Evolutionary conservation across 2,888 invertebrate species (phyloP).

Genomic region (Drosophila ustulata): DNA sequence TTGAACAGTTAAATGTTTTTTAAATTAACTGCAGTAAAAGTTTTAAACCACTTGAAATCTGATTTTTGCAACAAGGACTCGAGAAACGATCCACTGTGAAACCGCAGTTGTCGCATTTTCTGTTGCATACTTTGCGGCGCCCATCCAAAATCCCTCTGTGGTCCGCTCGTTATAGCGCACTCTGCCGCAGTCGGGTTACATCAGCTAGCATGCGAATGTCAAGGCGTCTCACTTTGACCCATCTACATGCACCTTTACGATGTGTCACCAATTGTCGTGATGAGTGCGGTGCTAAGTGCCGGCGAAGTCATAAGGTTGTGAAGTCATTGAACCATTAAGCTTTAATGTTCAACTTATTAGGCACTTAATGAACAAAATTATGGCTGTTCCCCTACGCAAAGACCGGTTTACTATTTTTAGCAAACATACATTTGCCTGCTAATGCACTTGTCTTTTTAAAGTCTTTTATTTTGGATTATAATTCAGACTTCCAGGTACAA

Average conservation of each 20-base stretch:
- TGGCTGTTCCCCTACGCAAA: slow-evolving; percentile 20
- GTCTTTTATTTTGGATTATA: not conserved
- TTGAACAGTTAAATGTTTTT: too few species aligned
- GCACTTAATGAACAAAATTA: slow-evolving; percentile 25
- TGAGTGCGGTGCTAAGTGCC: slow-evolving; percentile 17
- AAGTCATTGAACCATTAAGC: slow-evolving; percentile 32
- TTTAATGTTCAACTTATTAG: slow-evolving; percentile 23
- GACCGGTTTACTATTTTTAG: slow-evolving; percentile 18
- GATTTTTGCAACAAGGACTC: too few species aligned
- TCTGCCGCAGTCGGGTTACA: slow-evolving; percentile 2
- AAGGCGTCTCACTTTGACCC: not conserved
- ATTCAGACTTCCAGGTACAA: not conserved
- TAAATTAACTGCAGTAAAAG: too few species aligned
- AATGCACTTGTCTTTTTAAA: slow-evolving; percentile 2
- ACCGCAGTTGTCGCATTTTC: slow-evolving; percentile 29
- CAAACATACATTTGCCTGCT: not conserved
- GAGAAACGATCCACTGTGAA: too few species aligned
- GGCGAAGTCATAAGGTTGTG: slow-evolving; percentile 11
- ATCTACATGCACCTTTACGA: not conserved
- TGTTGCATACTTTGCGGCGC: slow-evolving; percentile 39
- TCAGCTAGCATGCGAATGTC: not conserved
- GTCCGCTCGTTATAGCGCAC: not conserved
- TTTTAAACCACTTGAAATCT: too few species aligned
- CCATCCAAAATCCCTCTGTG: slow-evolving; percentile 4
- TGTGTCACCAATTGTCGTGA: not conserved